Evolutionary conservation across 2,888 invertebrate species (phyloP), one percentile per base, ranked within the genome.

Genomic region (Amblyteles armatorius): DNA sequence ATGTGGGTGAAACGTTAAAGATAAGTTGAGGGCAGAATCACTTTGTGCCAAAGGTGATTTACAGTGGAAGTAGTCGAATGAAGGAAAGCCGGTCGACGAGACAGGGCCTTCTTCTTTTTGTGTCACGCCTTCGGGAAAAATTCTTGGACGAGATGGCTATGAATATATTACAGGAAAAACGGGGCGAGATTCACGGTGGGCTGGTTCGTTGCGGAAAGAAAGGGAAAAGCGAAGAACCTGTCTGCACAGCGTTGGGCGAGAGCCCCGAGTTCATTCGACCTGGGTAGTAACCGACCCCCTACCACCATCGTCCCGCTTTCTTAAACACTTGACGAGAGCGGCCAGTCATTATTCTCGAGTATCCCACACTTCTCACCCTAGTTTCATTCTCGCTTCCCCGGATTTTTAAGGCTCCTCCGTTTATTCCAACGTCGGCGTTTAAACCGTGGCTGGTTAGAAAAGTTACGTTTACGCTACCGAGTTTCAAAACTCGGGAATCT

Each of bases 91-190:
- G 60, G 44, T 74, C 55, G 73, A 76, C 26, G 44, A 77, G 79
- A 82, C 50, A 19, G 78, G 80, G 36, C 63, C 65, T 79, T 50
- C 55, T 40, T 63, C 68, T 78, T 63, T 50, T 83, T n/a, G 79
- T 82, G 57, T 48, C 83, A 36, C 76, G 79, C 80, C 79, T 82
- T 77, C 63, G 72, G 81, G 72, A 81, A 73, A 86, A 80, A 13
- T 86, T 80, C 83, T 82, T 80, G 82, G 89, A 89, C 90, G 90
- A 87, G 87, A 88, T 89, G 88, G 88, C 92, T 91, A 93, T 93
- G 93, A 93, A 92, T 93, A 92, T 91, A 93, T 93, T 92, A 93
- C 89, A 6, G 73, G 63, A 63, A 78, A 81, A 84, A 84, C 73
- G 78, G 69, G 81, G 69, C 74, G 57, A 73, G 78, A 29, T 74